phyloP scores from a whole-genome alignment of 1,140 invertebrate genomes.

The Argopecten irradians region DNA sequence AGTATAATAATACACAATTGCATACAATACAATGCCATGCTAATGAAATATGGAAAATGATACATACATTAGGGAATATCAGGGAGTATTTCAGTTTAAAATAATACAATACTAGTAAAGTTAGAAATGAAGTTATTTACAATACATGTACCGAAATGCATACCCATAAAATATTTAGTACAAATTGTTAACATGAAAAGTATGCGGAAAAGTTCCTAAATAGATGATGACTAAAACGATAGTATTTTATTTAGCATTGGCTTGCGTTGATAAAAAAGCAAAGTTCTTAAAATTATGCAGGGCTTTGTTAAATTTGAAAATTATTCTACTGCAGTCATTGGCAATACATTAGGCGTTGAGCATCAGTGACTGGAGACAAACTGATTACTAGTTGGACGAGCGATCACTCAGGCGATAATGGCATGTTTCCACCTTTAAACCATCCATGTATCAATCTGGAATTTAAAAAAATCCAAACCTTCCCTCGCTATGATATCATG shows the following conservation, averaged over 20 bases:
- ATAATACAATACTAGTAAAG: no score
- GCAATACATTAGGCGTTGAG: not conserved
- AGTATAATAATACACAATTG: no score
- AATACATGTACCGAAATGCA: not conserved
- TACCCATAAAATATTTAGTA: not conserved
- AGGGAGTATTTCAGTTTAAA: no score
- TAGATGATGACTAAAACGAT: not conserved
- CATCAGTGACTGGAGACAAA: not conserved
- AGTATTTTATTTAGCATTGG: not conserved
- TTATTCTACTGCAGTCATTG: not conserved
- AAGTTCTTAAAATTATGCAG: not conserved
- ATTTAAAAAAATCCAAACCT: no score
- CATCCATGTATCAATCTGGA: not conserved
- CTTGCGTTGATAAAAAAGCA: not conserved
- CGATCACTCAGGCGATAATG: not conserved
- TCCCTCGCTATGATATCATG: not conserved
- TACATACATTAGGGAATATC: no score
- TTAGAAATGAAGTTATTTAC: no score
- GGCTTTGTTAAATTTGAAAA: slow-evolving; percentile 2
- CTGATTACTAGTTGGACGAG: not conserved
- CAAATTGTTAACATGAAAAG: not conserved
- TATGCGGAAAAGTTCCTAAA: not conserved
- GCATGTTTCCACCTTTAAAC: not conserved
- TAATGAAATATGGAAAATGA: no score
- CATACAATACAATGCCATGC: no score